Evolutionary conservation across 2,797 vertebrate genomes (phyloP).

Genomic region (Helarctos malayanus): DNA sequence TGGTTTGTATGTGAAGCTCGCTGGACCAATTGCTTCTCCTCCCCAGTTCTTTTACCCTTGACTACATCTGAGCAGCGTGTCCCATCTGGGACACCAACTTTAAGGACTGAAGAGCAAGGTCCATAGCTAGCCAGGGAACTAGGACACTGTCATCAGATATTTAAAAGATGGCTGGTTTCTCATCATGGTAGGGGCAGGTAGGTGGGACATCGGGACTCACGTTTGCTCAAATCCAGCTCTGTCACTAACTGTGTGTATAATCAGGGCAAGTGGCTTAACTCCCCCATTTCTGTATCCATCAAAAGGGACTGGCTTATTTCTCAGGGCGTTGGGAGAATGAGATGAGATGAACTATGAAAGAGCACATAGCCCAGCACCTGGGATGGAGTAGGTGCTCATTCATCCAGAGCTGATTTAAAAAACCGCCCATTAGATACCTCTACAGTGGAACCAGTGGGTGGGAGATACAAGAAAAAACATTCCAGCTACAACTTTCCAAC

Average conservation of each 20-base stretch:
- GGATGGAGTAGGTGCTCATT: background rate
- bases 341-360: background rate
- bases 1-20: background rate
- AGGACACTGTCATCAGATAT: background rate
- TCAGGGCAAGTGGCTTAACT: background rate
- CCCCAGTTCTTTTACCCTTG: background rate
- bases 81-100: background rate
- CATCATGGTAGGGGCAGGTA: accelerated
- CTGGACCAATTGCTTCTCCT: background rate
- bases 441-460: background rate
- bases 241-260: background rate
- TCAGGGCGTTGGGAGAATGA: background rate
- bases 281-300: background rate
- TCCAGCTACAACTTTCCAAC: background rate
- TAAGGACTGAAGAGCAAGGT: background rate
- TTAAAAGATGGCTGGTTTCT: background rate
- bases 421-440: background rate
- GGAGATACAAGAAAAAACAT: background rate
- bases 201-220: background rate
- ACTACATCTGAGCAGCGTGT: background rate
- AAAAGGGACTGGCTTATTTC: background rate
- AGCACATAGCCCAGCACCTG: background rate
- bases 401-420: background rate
- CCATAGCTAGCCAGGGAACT: background rate
- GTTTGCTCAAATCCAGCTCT: background rate